These are phyloP conservation scores for Galerucella calmariensis DNA, from an alignment of 2,888 invertebrate species.

Conservation along the genomic window DNA sequence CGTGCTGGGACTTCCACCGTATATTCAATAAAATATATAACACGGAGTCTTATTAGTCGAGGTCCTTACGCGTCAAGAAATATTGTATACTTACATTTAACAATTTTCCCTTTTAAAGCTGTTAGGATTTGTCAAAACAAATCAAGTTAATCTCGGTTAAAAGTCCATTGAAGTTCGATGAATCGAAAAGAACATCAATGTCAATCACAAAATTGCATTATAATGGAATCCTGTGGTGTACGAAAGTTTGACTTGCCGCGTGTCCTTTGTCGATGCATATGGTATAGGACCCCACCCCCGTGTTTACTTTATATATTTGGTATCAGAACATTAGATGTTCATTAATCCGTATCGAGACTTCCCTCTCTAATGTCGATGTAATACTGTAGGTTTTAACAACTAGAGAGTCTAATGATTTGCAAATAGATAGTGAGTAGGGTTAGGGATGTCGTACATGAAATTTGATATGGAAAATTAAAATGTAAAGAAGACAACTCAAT, in stretches of 20 bases:
- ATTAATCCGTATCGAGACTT: slow-evolving; percentile 56
- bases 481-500: too few species aligned
- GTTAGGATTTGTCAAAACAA: too few species aligned
- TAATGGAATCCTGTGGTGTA: slow-evolving; percentile 55
- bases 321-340: slow-evolving; percentile 60
- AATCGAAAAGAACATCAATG: slow-evolving; percentile 58
- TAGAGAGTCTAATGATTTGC: slow-evolving; percentile 36
- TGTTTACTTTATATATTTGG: slow-evolving; percentile 58
- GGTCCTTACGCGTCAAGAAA: not conserved
- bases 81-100: too few species aligned
- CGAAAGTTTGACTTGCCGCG: slow-evolving; percentile 56
- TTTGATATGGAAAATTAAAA: too few species aligned
- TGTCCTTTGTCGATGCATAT: slow-evolving; percentile 54
- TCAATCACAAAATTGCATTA: slow-evolving; percentile 58
- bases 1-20: slow-evolving; percentile 39
- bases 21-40: slow-evolving; percentile 37
- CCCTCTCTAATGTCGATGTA: slow-evolving; percentile 52
- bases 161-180: slow-evolving; percentile 49
- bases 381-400: slow-evolving; percentile 43
- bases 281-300: slow-evolving; percentile 53
- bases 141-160: too few species aligned
- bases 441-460: too few species aligned
- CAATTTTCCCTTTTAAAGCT: too few species aligned
- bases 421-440: not conserved
- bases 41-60: slow-evolving; percentile 7